Base-by-base conservation (phyloP, 2,888 invertebrate species). In the Lepidochitona cinerea region DNA sequence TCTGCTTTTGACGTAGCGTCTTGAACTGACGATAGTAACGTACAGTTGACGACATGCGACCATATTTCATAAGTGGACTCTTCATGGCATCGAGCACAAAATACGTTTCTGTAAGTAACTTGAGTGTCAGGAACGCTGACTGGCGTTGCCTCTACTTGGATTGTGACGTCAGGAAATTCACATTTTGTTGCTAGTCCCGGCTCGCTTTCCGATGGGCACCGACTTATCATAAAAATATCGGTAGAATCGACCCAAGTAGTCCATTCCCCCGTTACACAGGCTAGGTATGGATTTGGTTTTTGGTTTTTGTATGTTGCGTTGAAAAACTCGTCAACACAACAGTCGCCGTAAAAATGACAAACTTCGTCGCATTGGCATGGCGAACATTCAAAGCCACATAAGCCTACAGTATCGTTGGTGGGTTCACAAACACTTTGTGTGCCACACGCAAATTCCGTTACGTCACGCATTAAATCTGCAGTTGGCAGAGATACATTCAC, bases 331-430 rank as follows among this genome's bases (percentile, higher is more conserved):
- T 80, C 80, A 0, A 78, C 79, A 54, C 80, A 80, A 52, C 80
- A 80, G 67, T 80, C 80, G 18, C 72, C 75, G 52, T 74, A 79
- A 29, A 49, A 32, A 6, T 26, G 35, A 52, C 80, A 80, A n/a
- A 59, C 41, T n/a, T 73, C 54, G 69, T 80, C 80, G 29, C 80
- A 80, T 37, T 76, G 74, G 29, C 80, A 80, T 4, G 77, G 73
- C 4, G 72, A 23, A 49, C 80, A 80, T 23, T 66, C 29, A 14
- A 52, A 18, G 3, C 3, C 23, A 49, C 49, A 49, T 4, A n/a
- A 23, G 7, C 49, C 49, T 4, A 2, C n/a, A n/a, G n/a, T n/a
- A n/a, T n/a, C n/a, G n/a, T n/a, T n/a, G n/a, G n/a, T n/a, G n/a
- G n/a, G n/a, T n/a, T n/a, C n/a, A n/a, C n/a, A n/a, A n/a, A n/a